A percentile compares a stretch with the other conserved stretches of the same genome.
Evolutionary conservation across 30 jellyfish, hydroid and myxozoan species (phyloP).

Genomic region (Pseudorhiza aurosa): DNA sequence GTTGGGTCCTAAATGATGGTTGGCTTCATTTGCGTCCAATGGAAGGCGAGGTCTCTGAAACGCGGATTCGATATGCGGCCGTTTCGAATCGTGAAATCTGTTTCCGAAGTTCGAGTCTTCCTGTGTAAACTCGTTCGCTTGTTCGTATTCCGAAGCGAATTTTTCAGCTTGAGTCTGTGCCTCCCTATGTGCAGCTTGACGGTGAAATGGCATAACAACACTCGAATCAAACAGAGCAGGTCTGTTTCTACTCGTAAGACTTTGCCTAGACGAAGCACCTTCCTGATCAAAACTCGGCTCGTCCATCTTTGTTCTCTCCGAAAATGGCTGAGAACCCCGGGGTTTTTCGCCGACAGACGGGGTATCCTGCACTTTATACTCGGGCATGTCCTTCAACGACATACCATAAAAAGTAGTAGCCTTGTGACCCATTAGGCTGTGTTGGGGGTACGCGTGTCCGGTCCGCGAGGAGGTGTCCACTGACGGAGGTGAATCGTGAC

Average conservation of each 20-base stretch:
- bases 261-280: constrained; percentile 30
- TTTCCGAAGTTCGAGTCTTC: constrained; percentile 32
- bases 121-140: constrained; percentile 57
- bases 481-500: constrained; percentile 75
- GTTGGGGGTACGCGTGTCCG: constrained; percentile 45
- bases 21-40: constrained; percentile 19
- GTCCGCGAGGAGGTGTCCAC: constrained; percentile 48
- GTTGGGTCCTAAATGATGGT: neutral
- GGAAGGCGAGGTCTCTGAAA: neutral
- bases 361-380: constrained; percentile 83
- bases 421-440: constrained; percentile 18
- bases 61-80: neutral
- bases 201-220: neutral
- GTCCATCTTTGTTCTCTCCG: constrained; percentile 13
- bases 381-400: constrained; percentile 95
- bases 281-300: constrained; percentile 17
- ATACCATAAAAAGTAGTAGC: constrained; percentile 80
- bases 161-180: constrained; percentile 37
- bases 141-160: constrained; percentile 70
- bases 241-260: neutral
- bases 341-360: constrained; percentile 63
- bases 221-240: constrained; percentile 31
- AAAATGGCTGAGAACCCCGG: neutral
- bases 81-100: neutral
- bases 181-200: constrained; percentile 4